These are phyloP conservation scores for Aphelocoma californica DNA, from an alignment of 2,797 vertebrate genomes.

Conservation along the genomic window DNA sequence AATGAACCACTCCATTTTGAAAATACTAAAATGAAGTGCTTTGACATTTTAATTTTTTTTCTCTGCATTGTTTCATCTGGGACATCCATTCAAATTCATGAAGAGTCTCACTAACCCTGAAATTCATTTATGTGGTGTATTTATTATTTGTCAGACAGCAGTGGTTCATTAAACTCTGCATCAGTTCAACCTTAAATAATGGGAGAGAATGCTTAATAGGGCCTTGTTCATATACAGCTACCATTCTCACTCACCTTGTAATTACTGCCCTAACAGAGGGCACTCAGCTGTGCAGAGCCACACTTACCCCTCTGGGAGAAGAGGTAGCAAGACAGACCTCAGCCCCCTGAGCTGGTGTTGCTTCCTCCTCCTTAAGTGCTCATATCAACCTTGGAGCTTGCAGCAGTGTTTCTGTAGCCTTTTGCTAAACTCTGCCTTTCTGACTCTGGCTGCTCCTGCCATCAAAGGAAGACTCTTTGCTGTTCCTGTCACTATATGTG, in stretches of 20 bases:
- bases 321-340: background rate
- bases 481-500: background rate
- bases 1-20: background rate
- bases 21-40: slow-evolving; percentile 18
- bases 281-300: background rate
- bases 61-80: slow-evolving; percentile 22
- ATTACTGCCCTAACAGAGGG: background rate
- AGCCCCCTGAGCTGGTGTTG: background rate
- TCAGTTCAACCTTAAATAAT: slow-evolving; percentile 13
- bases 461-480: background rate
- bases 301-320: background rate
- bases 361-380: background rate
- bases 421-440: background rate
- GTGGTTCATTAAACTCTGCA: background rate
- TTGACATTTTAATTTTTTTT: background rate
- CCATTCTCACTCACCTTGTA: background rate
- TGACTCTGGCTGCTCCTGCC: background rate
- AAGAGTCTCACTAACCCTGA: background rate
- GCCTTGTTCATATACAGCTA: background rate
- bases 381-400: background rate
- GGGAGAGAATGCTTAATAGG: background rate
- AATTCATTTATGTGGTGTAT: background rate
- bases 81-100: slow-evolving; percentile 27
- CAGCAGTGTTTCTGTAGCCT: background rate
- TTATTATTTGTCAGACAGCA: slow-evolving; percentile 35